Evolutionary conservation across 64 coral and sea anemone species (phyloP).

Genomic region (Montipora cactus): DNA sequence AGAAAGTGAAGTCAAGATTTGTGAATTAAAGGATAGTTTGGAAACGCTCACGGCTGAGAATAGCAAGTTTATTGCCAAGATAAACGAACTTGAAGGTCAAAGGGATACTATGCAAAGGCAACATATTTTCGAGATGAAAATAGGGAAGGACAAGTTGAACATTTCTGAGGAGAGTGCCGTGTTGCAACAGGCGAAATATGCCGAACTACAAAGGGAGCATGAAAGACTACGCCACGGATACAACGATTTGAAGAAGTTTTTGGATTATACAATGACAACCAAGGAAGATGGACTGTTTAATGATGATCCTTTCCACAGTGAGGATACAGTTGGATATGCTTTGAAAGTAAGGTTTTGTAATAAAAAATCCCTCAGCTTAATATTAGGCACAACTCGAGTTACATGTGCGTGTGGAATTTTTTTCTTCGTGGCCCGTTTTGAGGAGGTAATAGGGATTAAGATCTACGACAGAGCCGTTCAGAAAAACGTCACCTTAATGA

Average conservation of each 20-base stretch:
- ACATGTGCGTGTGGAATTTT: too few relatives aligned
- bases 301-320: background rate
- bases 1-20: background rate
- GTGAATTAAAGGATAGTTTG: background rate
- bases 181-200: background rate
- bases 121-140: background rate
- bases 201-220: background rate
- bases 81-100: background rate
- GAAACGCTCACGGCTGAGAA: background rate
- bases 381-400: too few relatives aligned
- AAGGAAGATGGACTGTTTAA: background rate
- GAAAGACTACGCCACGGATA: background rate
- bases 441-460: too few relatives aligned
- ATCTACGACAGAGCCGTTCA: too few relatives aligned
- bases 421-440: too few relatives aligned
- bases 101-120: background rate
- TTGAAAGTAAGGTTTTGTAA: background rate
- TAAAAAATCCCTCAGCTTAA: too few relatives aligned
- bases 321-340: background rate
- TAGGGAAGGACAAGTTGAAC: slow-evolving; percentile 7
- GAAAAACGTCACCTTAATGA: too few relatives aligned
- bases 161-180: background rate
- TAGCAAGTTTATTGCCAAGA: background rate
- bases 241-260: background rate
- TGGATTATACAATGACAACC: background rate